Evolutionary conservation across 2,113 vertebrate species (phyloP), one percentile per base, ranked within the genome.

Genomic region (Heterotis niloticus): DNA sequence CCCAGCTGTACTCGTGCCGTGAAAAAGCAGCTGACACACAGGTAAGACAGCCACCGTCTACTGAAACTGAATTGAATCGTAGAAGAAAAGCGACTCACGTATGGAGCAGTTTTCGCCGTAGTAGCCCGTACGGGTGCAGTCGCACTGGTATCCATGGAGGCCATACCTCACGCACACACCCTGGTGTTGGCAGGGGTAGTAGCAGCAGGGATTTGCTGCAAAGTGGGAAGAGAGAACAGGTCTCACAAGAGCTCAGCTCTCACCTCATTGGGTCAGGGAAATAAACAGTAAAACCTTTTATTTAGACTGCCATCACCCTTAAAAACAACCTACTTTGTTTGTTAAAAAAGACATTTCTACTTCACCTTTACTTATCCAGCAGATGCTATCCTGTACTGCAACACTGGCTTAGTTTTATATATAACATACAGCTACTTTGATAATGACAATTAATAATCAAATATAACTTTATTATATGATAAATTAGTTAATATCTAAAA

Each of bases 151-250:
- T 10, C 66, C 12, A 1, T 87, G 84, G 26, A 83, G 64, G 51
- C 92, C 93, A 0, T 94, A 90, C 72, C 92, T 92, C 81, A 96
- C 83, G 14, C 97, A 99, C 79, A 97, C 81, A 0, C 96, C 96
- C 80, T 90, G 88, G 90, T 97, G 89, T 86, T 98, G 93, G 82
- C 97, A 99, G 0, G 97, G 97, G 80, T 92, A 98, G 84, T 87
- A 92, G 85, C 97, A 99, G 23, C 97, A 99, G 11, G 95, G 96
- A 69, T 99, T 95, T 85, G 93, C 97, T 99, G 91, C 0, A 85
- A 52, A n/a, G 74, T 24, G 17, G 73, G 26, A 16, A 65, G 14
- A 65, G 4, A 66, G 23, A 14, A 62, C 60, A 62, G 20, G 20
- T 14, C 4, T 4, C 4, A 62, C 7, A 10, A 10, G 14, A 17